Percentiles rank a stretch among this genome's conserved stretches.
Conservation (phyloP, 1,140 invertebrate genomes). For the Brachionus koreanus region DNA sequence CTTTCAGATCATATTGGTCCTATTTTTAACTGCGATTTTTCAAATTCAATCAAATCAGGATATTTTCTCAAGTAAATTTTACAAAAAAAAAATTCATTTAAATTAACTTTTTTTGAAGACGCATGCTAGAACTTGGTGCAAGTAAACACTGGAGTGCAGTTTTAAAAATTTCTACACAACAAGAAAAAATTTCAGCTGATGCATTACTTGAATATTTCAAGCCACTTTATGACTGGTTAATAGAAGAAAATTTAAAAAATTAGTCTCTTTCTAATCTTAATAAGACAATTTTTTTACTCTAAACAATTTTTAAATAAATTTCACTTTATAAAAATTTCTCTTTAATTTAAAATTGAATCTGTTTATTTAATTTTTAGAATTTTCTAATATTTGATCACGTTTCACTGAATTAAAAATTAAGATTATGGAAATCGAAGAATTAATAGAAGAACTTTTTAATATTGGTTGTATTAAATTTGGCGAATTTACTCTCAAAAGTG, state of each 20-base stretch:
- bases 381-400: not conserved
- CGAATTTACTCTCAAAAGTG: slow-evolving; percentile 83
- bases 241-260: slow-evolving; percentile 65
- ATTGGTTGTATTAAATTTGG: slow-evolving; percentile 82
- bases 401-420: not conserved
- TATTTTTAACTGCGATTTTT: slow-evolving; percentile 83
- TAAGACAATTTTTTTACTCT: slow-evolving; percentile 54
- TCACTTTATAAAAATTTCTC: not conserved
- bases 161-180: slow-evolving; percentile 70
- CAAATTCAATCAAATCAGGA: slow-evolving; percentile 71
- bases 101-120: not conserved
- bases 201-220: slow-evolving; percentile 77
- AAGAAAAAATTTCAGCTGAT: slow-evolving; percentile 68
- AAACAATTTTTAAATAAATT: not conserved
- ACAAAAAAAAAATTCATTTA: not conserved
- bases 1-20: slow-evolving; percentile 70
- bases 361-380: not conserved
- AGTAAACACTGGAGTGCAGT: slow-evolving; percentile 73
- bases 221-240: slow-evolving; percentile 73
- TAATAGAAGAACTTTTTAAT: slow-evolving; percentile 49
- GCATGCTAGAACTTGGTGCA: slow-evolving; percentile 62
- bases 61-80: slow-evolving; percentile 48
- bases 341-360: not conserved
- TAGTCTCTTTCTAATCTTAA: slow-evolving; percentile 55
- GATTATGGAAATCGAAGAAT: slow-evolving; percentile 12